phyloP scores from a whole-genome alignment of 2,888 invertebrate genomes.

The Parascotia fuliginaria region DNA sequence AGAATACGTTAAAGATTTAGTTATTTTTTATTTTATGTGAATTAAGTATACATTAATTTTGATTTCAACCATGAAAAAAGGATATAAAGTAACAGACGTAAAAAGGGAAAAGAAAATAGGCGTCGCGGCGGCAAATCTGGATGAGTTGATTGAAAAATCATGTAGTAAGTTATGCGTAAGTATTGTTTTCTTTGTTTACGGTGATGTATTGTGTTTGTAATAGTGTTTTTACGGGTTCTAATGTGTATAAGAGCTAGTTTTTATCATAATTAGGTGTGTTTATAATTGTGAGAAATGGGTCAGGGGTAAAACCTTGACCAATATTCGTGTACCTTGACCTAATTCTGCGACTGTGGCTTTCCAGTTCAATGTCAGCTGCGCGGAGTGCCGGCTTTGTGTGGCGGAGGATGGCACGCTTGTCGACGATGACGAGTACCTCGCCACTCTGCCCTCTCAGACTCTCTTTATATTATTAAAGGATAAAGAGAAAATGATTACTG shows the following conservation, averaged over 20 bases:
- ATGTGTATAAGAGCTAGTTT: slow-evolving; percentile 34
- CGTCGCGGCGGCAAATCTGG: slow-evolving; percentile 88
- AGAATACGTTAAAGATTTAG: slow-evolving; percentile 20
- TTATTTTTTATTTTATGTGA: slow-evolving; percentile 39
- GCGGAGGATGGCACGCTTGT: slow-evolving; percentile 90
- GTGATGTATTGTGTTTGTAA: neutral
- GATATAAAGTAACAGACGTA: slow-evolving; percentile 90
- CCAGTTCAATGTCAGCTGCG: slow-evolving; percentile 80
- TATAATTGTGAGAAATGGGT: slow-evolving; percentile 55
- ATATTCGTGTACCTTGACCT: slow-evolving; percentile 65
- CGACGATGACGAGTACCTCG: slow-evolving; percentile 91
- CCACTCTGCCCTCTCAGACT: slow-evolving; percentile 90
- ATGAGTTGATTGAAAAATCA: slow-evolving; percentile 89
- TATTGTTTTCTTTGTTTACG: slow-evolving; percentile 32
- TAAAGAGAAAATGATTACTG: slow-evolving; percentile 86
- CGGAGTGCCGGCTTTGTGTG: slow-evolving; percentile 82
- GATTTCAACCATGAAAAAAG: slow-evolving; percentile 81
- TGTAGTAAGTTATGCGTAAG: slow-evolving; percentile 88
- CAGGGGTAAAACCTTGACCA: slow-evolving; percentile 72
- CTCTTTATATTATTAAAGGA: slow-evolving; percentile 87
- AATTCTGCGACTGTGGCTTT: slow-evolving; percentile 55
- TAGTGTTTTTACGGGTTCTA: neutral
- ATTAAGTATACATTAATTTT: slow-evolving; percentile 10
- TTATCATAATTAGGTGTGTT: slow-evolving; percentile 45
- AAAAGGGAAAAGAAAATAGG: slow-evolving; percentile 89